Evolutionary conservation across 1,140 invertebrate species (phyloP).

Genomic region (Stenopsyche tienmushanensis): DNA sequence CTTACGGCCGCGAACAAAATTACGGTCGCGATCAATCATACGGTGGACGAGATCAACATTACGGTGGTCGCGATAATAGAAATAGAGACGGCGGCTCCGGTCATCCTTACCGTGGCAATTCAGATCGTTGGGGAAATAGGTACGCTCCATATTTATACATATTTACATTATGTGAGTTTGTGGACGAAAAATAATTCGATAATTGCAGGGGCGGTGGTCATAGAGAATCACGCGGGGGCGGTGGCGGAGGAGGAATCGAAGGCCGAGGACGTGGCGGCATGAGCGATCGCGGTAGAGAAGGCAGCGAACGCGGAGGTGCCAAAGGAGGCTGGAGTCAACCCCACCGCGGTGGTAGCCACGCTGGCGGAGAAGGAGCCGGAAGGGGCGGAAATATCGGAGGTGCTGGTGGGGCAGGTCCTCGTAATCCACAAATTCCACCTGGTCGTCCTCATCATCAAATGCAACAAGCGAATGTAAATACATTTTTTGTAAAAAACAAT

Average conservation of each 20-base stretch:
- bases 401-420: background rate
- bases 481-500: background rate
- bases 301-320: slow-evolving; percentile 7
- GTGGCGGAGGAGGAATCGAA: background rate
- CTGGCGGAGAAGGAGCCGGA: background rate
- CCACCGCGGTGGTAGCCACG: slow-evolving; percentile 4
- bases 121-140: slow-evolving; percentile 18
- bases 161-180: no score
- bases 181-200: no score
- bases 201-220: background rate
- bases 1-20: slow-evolving; percentile 9
- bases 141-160: background rate
- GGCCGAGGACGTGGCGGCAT: slow-evolving; percentile 16
- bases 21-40: slow-evolving; percentile 12
- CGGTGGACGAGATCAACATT: slow-evolving; percentile 7
- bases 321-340: background rate
- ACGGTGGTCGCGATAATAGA: slow-evolving; percentile 20
- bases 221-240: background rate
- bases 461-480: slow-evolving; percentile 7
- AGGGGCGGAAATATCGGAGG: background rate
- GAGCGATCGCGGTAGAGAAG: slow-evolving; percentile 10
- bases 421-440: background rate
- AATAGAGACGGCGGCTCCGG: slow-evolving; percentile 7
- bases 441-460: background rate
- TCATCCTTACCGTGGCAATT: slow-evolving; percentile 6